Evolutionary conservation across 2,113 vertebrate species (phyloP).

Genomic region (Tetraodon nigroviridis): DNA sequence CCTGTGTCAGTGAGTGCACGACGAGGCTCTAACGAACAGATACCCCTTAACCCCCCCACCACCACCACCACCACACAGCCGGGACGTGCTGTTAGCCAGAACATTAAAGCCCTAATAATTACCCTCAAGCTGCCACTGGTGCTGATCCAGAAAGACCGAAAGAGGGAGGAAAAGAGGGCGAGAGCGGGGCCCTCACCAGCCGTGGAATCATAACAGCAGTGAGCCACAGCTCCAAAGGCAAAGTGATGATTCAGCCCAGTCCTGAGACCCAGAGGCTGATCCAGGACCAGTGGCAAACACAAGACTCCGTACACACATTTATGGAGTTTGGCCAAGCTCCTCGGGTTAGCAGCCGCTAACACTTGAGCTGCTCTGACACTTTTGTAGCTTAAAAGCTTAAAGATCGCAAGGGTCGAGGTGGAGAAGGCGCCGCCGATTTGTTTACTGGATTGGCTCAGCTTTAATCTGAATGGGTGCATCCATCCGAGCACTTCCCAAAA

Average conservation of each 20-base stretch:
- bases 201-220: constrained; percentile 7
- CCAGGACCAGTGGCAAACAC: neutral
- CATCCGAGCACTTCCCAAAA: neutral
- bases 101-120: constrained; percentile 50
- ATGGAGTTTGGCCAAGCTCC: constrained; percentile 14
- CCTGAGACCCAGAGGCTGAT: constrained; percentile 6
- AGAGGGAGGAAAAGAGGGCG: neutral
- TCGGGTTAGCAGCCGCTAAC: constrained; percentile 10
- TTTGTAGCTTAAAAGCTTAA: constrained; percentile 41
- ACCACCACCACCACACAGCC: neutral
- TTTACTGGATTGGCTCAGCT: constrained; percentile 18
- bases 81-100: constrained; percentile 38
- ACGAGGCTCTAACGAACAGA: constrained; percentile 7
- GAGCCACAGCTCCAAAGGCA: constrained; percentile 16
- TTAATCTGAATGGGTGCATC: constrained; percentile 29
- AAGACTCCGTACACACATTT: neutral
- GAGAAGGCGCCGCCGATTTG: constrained; percentile 19
- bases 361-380: constrained; percentile 34
- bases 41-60: neutral
- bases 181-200: constrained; percentile 28
- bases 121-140: constrained; percentile 41
- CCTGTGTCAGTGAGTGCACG: constrained; percentile 21
- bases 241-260: constrained; percentile 1
- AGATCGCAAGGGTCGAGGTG: constrained; percentile 25
- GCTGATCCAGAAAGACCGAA: constrained; percentile 4